These are phyloP conservation scores for Apogon hyalosoma DNA, from an alignment of 2,797 vertebrate species.

Conservation along the genomic window DNA sequence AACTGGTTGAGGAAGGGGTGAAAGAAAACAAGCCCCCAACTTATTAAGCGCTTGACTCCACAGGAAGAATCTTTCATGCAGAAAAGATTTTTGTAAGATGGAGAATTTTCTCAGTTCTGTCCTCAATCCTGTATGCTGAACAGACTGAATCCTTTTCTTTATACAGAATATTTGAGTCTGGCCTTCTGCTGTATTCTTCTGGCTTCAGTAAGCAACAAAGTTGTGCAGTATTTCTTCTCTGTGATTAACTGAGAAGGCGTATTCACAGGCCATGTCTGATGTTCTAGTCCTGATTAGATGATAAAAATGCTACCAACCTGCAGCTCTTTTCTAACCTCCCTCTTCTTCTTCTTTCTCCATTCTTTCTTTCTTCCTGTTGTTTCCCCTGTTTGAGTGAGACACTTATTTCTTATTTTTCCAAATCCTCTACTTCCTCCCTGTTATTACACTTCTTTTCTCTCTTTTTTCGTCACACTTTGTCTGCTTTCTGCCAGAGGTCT, in stretches of 20 bases:
- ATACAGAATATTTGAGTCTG: slow-evolving; percentile 36
- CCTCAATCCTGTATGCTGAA: slow-evolving; percentile 58
- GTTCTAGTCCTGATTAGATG: slow-evolving; percentile 70
- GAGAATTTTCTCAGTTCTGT: slow-evolving; percentile 56
- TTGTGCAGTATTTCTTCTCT: slow-evolving; percentile 42
- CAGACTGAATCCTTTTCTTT: slow-evolving; percentile 57
- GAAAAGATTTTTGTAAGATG: slow-evolving; percentile 58
- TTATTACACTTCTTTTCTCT: slow-evolving; percentile 29
- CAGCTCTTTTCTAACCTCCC: slow-evolving; percentile 49
- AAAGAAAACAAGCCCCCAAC: slow-evolving; percentile 4
- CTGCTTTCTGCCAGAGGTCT: slow-evolving; percentile 41
- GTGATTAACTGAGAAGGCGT: slow-evolving; percentile 59
- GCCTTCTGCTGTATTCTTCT: slow-evolving; percentile 39
- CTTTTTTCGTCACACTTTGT: slow-evolving; percentile 42
- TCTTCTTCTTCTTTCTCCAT: slow-evolving; percentile 6
- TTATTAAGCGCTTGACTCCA: slow-evolving; percentile 62
- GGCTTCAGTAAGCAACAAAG: slow-evolving; percentile 26
- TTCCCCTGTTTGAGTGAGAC: slow-evolving; percentile 43
- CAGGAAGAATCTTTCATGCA: slow-evolving; percentile 53
- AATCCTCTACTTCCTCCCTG: slow-evolving; percentile 29
- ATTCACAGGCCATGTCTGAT: slow-evolving; percentile 64
- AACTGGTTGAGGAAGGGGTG: slow-evolving; percentile 37
- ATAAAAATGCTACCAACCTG: slow-evolving; percentile 71
- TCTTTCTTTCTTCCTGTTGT: slow-evolving; percentile 24
- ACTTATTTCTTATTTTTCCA: slow-evolving; percentile 51